Evolutionary conservation across 2,797 vertebrate species (phyloP).

Genomic region (Pitangus sulphuratus): DNA sequence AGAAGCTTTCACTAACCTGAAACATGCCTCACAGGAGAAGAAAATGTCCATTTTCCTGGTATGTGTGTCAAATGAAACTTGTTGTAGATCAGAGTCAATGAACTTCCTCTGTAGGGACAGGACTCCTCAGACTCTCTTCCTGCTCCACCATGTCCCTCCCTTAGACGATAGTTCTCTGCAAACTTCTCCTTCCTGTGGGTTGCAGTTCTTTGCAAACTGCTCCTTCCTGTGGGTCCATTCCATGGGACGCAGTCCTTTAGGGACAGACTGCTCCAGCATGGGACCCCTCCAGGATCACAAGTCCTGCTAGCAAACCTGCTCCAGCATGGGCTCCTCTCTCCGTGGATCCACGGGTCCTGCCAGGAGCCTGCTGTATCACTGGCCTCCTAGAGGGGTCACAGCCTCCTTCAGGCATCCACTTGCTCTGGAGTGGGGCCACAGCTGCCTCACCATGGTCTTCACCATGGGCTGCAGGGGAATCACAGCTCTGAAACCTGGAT

Average conservation of each 20-base stretch:
- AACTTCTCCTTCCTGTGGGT: not conserved
- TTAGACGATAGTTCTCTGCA: not conserved
- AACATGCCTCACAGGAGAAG: constrained; percentile 79
- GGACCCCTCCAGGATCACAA: too few relatives aligned
- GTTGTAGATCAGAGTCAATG: not conserved
- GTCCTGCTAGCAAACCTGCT: not conserved
- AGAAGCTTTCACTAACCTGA: constrained; percentile 89
- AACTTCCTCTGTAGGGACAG: not conserved
- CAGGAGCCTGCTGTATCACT: not conserved
- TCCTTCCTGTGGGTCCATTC: not conserved
- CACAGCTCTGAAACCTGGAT: not conserved
- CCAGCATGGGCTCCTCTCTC: not conserved
- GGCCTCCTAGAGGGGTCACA: not conserved
- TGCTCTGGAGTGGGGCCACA: too few relatives aligned
- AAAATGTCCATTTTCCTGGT: constrained; percentile 91
- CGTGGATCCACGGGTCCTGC: not conserved
- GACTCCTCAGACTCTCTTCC: not conserved
- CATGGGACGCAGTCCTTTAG: not conserved
- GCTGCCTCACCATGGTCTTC: not conserved
- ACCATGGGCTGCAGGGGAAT: too few relatives aligned
- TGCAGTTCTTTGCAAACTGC: not conserved
- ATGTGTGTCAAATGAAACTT: constrained; percentile 45
- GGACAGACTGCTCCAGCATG: not conserved
- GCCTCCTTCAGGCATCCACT: not conserved
- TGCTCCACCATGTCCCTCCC: not conserved